Percentiles rank a stretch among this genome's conserved stretches.
These are phyloP conservation scores for Paradisaea rubra DNA, from an alignment of 2,113 vertebrate species.

Conservation along the genomic window DNA sequence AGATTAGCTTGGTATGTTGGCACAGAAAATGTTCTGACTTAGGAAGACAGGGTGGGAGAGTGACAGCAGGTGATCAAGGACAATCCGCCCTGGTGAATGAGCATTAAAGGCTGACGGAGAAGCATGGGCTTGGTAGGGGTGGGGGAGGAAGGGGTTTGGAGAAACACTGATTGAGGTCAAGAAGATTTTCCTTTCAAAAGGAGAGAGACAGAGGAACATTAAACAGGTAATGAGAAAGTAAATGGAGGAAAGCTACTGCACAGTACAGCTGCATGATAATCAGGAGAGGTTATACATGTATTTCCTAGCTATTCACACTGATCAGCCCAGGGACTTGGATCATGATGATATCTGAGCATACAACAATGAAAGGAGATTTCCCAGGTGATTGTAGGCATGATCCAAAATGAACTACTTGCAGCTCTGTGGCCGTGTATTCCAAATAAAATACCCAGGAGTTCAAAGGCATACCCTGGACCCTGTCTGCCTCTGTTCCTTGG, in stretches of 20 bases:
- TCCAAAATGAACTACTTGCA: slow-evolving; percentile 1
- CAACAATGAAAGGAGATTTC: slow-evolving; percentile 31
- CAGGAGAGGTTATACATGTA: neutral
- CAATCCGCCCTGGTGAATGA: neutral
- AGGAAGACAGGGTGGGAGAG: neutral
- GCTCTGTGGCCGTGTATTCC: neutral
- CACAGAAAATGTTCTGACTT: neutral
- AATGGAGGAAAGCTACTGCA: neutral
- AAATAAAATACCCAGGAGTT: neutral
- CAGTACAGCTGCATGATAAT: neutral
- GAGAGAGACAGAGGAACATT: slow-evolving; percentile 9
- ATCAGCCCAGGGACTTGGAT: slow-evolving; percentile 3
- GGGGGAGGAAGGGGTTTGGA: neutral
- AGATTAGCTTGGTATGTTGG: neutral
- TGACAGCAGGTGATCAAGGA: neutral
- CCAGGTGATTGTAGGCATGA: neutral
- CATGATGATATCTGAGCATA: neutral
- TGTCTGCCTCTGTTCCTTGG: neutral
- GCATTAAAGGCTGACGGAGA: neutral
- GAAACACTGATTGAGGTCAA: slow-evolving; percentile 20
- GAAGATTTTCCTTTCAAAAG: neutral
- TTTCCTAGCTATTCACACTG: slow-evolving; percentile 19
- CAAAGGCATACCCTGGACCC: neutral
- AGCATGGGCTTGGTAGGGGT: neutral
- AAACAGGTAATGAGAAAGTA: slow-evolving; percentile 24